A percentile compares a stretch with the other conserved stretches of the same genome.
Evolutionary conservation across 2,888 invertebrate species (phyloP).

Genomic region (Sussaba pulchella): DNA sequence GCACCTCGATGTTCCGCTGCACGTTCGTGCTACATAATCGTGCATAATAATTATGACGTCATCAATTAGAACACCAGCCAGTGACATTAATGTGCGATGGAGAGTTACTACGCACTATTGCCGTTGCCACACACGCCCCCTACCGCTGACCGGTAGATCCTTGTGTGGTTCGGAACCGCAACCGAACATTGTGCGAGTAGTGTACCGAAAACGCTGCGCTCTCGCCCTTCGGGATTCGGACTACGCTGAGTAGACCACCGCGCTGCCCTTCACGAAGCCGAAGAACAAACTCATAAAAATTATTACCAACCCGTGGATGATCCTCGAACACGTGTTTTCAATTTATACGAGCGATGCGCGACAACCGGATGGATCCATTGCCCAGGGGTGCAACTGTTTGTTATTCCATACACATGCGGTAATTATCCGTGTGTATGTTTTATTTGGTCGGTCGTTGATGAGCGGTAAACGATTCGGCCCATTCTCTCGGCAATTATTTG

Average conservation of each 20-base stretch:
- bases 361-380: background rate
- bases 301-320: conserved; percentile 19
- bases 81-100: conserved; percentile 78
- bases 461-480: background rate
- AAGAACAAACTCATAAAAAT: conserved; percentile 41
- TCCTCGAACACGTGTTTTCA: conserved; percentile 3
- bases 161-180: conserved; percentile 66
- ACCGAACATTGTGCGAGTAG: conserved; percentile 42
- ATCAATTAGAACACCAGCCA: conserved; percentile 79
- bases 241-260: background rate
- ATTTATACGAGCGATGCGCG: conserved; percentile 5
- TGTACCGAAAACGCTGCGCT: conserved; percentile 27
- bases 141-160: conserved; percentile 43
- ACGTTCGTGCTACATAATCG: conserved; percentile 77
- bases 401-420: conserved; percentile 10
- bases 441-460: background rate
- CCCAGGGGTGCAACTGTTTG: background rate
- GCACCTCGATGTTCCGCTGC: conserved; percentile 76
- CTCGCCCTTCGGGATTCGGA: background rate
- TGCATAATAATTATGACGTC: conserved; percentile 83
- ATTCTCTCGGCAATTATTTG: conserved; percentile 13
- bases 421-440: conserved; percentile 12
- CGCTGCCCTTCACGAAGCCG: background rate
- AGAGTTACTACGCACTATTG: conserved; percentile 39
- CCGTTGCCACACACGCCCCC: conserved; percentile 13